A percentile compares a stretch with the other conserved stretches of the same genome.
Conservation (phyloP, 2,797 vertebrate genomes). For the Oryzias sinensis region DNA sequence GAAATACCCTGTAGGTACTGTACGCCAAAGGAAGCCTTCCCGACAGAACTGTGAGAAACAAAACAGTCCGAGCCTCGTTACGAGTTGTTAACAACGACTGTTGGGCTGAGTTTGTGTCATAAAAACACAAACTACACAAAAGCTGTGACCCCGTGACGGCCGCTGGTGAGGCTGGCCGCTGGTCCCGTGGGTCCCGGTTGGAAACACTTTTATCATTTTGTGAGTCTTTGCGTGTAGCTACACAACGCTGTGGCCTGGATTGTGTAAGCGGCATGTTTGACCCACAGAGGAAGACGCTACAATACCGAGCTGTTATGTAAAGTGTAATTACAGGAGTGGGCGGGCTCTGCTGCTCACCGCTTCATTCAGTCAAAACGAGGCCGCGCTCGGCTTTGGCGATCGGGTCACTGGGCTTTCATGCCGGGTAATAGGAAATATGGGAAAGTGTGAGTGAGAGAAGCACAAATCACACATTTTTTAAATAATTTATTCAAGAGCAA, state of each 20-base stretch:
- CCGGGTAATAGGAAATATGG: constrained; percentile 49
- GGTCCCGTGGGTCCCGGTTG: constrained; percentile 32
- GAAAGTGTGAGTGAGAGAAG: constrained; percentile 1
- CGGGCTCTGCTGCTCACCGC: constrained; percentile 14
- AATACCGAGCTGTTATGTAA: constrained; percentile 27
- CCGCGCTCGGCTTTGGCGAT: constrained; percentile 36
- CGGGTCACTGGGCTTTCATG: constrained; percentile 47
- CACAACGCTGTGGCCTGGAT: constrained; percentile 26
- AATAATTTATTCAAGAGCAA: background rate
- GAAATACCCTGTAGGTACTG: no score
- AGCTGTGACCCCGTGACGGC: constrained; percentile 38
- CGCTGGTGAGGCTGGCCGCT: constrained; percentile 24
- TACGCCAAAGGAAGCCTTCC: constrained; percentile 2
- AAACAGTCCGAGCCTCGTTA: constrained; percentile 30
- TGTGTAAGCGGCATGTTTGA: constrained; percentile 16
- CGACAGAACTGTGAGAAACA: constrained; percentile 14
- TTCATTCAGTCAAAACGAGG: constrained; percentile 37
- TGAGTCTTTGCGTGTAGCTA: constrained; percentile 11
- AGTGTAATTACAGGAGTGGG: constrained; percentile 28
- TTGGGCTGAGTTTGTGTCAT: constrained; percentile 54
- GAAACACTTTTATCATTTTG: background rate
- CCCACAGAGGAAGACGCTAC: constrained; percentile 10
- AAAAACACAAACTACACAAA: constrained; percentile 44
- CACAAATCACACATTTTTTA: background rate
- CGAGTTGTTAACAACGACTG: constrained; percentile 40